These are phyloP conservation scores for Thumatha senex DNA, from an alignment of 2,888 invertebrate genomes.

Conservation along the genomic window DNA sequence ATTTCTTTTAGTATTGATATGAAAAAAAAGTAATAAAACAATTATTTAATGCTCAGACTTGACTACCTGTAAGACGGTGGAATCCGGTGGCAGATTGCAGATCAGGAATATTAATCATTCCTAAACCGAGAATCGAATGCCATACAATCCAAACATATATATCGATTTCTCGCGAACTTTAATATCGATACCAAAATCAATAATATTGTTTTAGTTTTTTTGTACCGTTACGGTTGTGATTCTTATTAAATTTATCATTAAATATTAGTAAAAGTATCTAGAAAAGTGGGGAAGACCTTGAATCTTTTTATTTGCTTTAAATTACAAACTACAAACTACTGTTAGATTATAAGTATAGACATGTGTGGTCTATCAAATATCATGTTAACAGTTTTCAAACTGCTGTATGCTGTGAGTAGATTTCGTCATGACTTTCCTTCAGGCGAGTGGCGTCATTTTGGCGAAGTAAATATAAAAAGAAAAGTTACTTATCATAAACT, in stretches of 20 bases:
- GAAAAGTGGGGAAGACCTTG: no score
- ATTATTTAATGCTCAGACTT: slow-evolving; percentile 53
- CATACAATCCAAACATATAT: slow-evolving; percentile 47
- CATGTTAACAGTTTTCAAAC: no score
- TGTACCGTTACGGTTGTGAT: not conserved
- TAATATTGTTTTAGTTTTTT: slow-evolving; percentile 39
- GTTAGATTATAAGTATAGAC: no score
- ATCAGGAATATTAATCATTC: slow-evolving; percentile 71
- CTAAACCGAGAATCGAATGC: slow-evolving; percentile 62
- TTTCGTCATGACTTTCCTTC: no score
- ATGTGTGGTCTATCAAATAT: no score
- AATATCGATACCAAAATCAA: slow-evolving; percentile 38
- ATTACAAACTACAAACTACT: no score
- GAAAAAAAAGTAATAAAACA: slow-evolving; percentile 37
- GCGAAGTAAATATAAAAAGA: no score
- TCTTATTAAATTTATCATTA: not conserved
- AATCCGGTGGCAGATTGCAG: slow-evolving; percentile 80
- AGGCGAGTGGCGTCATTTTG: no score
- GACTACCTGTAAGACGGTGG: slow-evolving; percentile 66
- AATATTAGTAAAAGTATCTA: no score
- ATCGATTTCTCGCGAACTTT: slow-evolving; percentile 61
- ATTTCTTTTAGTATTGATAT: slow-evolving; percentile 26
- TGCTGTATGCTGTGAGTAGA: no score
- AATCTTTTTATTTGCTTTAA: no score
- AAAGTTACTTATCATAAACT: no score